phyloP scores from a whole-genome alignment of 2,888 invertebrate species.

The Leptinotarsa juncta region DNA sequence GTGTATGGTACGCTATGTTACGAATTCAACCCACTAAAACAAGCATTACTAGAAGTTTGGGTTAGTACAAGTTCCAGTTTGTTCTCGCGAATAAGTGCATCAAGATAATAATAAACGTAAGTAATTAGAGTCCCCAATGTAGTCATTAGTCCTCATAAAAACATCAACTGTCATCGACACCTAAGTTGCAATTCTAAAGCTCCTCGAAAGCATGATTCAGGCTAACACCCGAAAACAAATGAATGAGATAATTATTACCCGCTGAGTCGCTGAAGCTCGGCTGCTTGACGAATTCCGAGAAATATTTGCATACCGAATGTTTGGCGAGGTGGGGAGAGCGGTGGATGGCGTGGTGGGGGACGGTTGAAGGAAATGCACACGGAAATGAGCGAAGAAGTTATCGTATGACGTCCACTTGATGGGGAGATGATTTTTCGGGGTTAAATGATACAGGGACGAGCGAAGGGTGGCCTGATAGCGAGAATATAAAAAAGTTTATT shows the following conservation, averaged over 20 bases:
- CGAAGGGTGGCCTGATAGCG: background rate
- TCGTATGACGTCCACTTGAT: conserved; percentile 54
- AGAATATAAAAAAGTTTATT: too few species aligned
- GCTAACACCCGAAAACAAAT: conserved; percentile 28
- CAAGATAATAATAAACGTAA: conserved; percentile 26
- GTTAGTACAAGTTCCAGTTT: conserved; percentile 30
- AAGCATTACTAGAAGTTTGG: conserved; percentile 1
- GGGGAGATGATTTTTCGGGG: conserved; percentile 37
- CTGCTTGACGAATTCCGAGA: conserved; percentile 55
- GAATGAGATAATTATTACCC: conserved; percentile 49
- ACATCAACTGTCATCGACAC: background rate
- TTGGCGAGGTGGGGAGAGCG: conserved; percentile 48
- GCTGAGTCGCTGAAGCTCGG: conserved; percentile 48
- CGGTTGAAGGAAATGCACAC: conserved; percentile 43
- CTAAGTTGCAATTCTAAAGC: background rate
- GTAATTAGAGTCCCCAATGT: conserved; percentile 10
- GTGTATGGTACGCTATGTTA: conserved; percentile 66
- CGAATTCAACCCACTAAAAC: conserved; percentile 49
- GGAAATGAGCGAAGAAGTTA: conserved; percentile 56
- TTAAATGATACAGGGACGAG: background rate
- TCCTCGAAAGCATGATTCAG: background rate
- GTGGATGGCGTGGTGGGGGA: conserved; percentile 22
- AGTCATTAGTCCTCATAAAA: background rate
- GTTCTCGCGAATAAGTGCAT: too few species aligned
- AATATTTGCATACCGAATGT: conserved; percentile 51